phyloP scores from a whole-genome alignment of 35 echinoderm and acorn worm genomes.

The Ptychodera flava region DNA sequence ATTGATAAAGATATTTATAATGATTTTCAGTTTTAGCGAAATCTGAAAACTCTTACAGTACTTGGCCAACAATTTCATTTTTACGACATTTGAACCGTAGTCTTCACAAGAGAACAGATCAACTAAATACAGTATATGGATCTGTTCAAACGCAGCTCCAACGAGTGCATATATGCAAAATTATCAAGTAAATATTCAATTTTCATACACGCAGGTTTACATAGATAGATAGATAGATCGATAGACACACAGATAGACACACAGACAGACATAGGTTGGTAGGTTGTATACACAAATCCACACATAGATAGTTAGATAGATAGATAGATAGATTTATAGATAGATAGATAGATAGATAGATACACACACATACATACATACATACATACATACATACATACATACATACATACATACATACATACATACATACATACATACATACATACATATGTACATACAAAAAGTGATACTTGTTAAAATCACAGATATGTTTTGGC shows the following conservation, averaged over 20 bases:
- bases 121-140: too few relatives aligned
- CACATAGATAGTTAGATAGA: background rate
- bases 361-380: background rate
- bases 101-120: too few relatives aligned
- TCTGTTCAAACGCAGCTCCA: too few relatives aligned
- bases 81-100: too few relatives aligned
- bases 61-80: too few relatives aligned
- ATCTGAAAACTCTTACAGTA: too few relatives aligned
- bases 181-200: too few relatives aligned
- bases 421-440: background rate
- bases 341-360: background rate
- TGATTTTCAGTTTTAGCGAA: too few relatives aligned
- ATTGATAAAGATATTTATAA: too few relatives aligned
- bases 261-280: background rate
- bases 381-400: background rate
- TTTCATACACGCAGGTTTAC: background rate
- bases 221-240: background rate
- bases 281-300: background rate
- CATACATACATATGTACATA: background rate
- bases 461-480: too few relatives aligned
- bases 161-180: too few relatives aligned
- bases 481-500: too few relatives aligned
- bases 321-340: background rate
- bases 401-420: background rate
- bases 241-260: background rate